phyloP scores from a whole-genome alignment of 2,888 invertebrate species.

The Agriopis leucophaearia region DNA sequence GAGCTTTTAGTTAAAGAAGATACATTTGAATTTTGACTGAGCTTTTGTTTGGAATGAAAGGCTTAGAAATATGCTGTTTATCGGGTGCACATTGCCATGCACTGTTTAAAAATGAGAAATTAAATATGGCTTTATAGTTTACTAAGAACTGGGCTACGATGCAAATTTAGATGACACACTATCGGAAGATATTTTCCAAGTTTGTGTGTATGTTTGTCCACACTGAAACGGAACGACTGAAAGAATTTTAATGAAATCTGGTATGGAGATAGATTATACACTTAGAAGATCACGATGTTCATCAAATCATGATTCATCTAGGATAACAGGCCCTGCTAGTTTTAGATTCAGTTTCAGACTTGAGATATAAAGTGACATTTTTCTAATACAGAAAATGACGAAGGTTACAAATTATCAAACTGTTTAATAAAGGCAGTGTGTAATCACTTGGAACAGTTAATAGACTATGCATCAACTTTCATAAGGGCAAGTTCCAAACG shows the following conservation, averaged over 20 bases:
- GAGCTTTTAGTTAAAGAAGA: slow-evolving; percentile 1
- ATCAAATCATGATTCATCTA: no score
- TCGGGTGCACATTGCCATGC: slow-evolving; percentile 74
- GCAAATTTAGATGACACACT: slow-evolving; percentile 20
- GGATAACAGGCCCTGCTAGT: no score
- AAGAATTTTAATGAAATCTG: no score
- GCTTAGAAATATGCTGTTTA: slow-evolving; percentile 64
- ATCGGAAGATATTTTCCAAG: background rate
- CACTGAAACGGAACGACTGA: no score
- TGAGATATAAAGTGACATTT: background rate
- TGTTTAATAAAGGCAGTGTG: slow-evolving; percentile 55
- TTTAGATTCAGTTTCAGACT: no score
- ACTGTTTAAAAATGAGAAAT: slow-evolving; percentile 74
- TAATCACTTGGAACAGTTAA: slow-evolving; percentile 77
- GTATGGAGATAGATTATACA: no score
- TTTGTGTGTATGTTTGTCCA: no score
- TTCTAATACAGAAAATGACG: slow-evolving; percentile 43
- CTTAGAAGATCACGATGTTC: no score
- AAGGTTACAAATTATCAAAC: slow-evolving; percentile 4
- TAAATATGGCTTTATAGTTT: slow-evolving; percentile 82
- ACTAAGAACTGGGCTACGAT: slow-evolving; percentile 70
- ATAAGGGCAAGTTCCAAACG: slow-evolving; percentile 56
- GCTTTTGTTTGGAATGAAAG: slow-evolving; percentile 65
- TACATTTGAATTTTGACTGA: slow-evolving; percentile 37
- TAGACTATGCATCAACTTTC: slow-evolving; percentile 68